Base-by-base conservation (phyloP, 1,140 invertebrate species). In the Neodiprion fabricii region DNA sequence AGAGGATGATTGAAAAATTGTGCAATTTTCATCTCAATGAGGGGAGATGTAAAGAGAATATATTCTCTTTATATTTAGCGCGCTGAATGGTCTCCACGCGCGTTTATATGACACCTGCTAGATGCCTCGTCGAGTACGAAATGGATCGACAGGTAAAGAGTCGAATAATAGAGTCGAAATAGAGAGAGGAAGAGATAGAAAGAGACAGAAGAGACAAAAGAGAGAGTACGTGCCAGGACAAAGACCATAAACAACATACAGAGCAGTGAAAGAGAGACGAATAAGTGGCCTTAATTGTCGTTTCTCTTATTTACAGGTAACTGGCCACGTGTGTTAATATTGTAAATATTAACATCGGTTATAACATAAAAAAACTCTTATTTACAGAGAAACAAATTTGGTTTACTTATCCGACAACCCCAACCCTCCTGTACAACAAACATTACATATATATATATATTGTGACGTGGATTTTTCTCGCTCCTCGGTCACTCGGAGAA, bases 341-440 rank as follows among this genome's bases (percentile, higher is more conserved):
- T 65, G 61, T 65, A 65, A 65, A 65, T 65, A 65, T 1, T 3
- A 17, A 65, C 61, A 65, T 65, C 61, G 61, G 7, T 65, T 7
- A 65, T 65, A 65, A 65, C 7, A 65, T 65, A 65, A 65, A 14
- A 40, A 65, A 14, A 14, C 61, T 65, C 61, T 65, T 65, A 65
- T 65, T 65, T 17, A 1, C 61, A 65, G 61, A 65, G 61, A 65
- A 65, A 65, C 61, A 14, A 65, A 65, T 65, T 65, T 65, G 61
- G 61, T 65, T 65, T 4, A 65, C 7, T 65, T 65, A 14, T 65
- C 7, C 61, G 1, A 65, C 61, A 65, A 65, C 61, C 61, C 17
- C 0, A 17, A 17, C 17, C 17, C 17, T 17, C 61, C 61, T 14
- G 17, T 65, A 65, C 61, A 14, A 65, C 12, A 17, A 17, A 65